Conservation (phyloP, 2,888 invertebrate genomes). For the Drosophila nr. fundita region DNA sequence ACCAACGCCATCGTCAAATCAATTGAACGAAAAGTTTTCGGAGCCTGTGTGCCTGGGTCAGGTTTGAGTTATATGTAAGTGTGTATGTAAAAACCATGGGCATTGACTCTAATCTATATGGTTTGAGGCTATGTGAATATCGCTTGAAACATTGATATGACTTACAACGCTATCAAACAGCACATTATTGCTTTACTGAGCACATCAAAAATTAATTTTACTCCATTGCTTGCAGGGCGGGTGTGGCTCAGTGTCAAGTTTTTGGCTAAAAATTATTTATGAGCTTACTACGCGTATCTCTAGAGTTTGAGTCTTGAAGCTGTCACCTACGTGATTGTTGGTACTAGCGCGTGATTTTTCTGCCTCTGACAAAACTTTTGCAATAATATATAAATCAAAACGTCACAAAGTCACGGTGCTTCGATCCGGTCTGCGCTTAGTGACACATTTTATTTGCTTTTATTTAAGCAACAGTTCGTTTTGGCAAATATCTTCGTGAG, state of each 20-base stretch:
- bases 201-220: conserved; percentile 81
- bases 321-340: conserved; percentile 74
- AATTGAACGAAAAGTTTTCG: conserved; percentile 58
- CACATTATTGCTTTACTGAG: conserved; percentile 33
- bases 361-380: conserved; percentile 71
- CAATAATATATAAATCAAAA: conserved; percentile 84
- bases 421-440: conserved; percentile 13
- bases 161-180: conserved; percentile 20
- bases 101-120: conserved; percentile 23
- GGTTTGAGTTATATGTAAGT: conserved; percentile 6
- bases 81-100: neutral
- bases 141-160: conserved; percentile 38
- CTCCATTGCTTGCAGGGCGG: conserved; percentile 43
- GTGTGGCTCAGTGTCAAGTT: conserved; percentile 48
- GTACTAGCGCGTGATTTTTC: conserved; percentile 62
- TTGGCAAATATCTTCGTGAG: conserved; percentile 53
- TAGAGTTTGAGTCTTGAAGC: conserved; percentile 29
- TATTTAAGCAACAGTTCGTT: conserved; percentile 49
- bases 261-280: conserved; percentile 77
- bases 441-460: conserved; percentile 47
- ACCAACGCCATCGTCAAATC: conserved; percentile 41
- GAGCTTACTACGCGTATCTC: conserved; percentile 49
- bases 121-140: conserved; percentile 29
- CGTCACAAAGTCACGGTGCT: conserved; percentile 80
- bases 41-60: conserved; percentile 3